These are phyloP conservation scores for Anarhynchus alexandrinus DNA, from an alignment of 2,113 vertebrate species.

Conservation along the genomic window DNA sequence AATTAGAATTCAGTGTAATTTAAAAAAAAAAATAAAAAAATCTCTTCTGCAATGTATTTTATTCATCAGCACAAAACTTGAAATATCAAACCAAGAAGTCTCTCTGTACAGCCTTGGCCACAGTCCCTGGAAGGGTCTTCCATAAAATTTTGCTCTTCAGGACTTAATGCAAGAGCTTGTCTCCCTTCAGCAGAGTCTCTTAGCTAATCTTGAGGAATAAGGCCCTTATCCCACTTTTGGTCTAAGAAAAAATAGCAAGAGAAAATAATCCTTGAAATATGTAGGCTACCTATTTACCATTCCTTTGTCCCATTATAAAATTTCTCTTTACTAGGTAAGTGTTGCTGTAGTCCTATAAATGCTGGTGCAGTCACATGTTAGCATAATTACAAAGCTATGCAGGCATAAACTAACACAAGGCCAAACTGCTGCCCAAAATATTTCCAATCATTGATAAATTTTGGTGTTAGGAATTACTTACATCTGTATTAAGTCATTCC, in stretches of 20 bases:
- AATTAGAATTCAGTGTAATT: neutral
- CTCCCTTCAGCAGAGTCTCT: neutral
- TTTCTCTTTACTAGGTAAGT: neutral
- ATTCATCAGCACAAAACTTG: neutral
- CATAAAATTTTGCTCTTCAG: neutral
- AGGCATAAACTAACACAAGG: neutral
- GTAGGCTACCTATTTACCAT: neutral
- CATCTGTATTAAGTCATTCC: neutral
- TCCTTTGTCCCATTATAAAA: neutral
- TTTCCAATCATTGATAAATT: neutral
- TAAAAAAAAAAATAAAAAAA: neutral
- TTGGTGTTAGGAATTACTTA: neutral
- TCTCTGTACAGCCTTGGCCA: neutral
- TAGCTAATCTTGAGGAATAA: neutral
- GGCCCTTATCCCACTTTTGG: neutral
- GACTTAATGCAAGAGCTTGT: neutral
- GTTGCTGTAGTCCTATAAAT: neutral
- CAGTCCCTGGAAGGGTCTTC: neutral
- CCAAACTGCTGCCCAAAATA: neutral
- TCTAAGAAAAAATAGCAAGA: neutral
- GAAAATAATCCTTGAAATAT: neutral
- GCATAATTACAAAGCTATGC: neutral
- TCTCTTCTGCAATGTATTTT: neutral
- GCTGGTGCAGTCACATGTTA: neutral
- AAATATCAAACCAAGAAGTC: neutral